Evolutionary conservation across 2,888 invertebrate species (phyloP).

Genomic region (Lydus trimaculatus): DNA sequence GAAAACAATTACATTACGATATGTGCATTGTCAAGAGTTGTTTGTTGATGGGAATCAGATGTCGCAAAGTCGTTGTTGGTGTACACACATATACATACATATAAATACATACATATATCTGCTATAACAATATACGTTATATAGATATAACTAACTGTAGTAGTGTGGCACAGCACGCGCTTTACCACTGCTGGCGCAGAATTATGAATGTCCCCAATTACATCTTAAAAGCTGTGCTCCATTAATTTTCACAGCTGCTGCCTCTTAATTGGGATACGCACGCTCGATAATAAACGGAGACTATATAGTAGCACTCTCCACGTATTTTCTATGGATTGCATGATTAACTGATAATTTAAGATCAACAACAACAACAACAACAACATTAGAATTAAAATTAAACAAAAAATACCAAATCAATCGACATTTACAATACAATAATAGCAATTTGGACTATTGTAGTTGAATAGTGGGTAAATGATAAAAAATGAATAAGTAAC

Average conservation of each 20-base stretch:
- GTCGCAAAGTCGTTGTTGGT: conserved; percentile 36
- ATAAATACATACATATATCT: conserved; percentile 9
- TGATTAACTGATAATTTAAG: conserved; percentile 24
- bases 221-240: conserved; percentile 70
- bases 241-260: conserved; percentile 71
- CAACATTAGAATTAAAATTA: neutral
- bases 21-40: conserved; percentile 44
- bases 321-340: conserved; percentile 27
- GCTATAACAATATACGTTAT: too few relatives aligned
- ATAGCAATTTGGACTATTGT: neutral
- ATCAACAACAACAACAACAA: neutral
- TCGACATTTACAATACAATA: neutral
- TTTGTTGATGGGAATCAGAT: conserved; percentile 48
- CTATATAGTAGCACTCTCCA: conserved; percentile 29
- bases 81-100: conserved; percentile 12
- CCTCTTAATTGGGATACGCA: conserved; percentile 68
- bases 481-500: neutral
- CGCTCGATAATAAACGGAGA: conserved; percentile 64
- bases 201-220: conserved; percentile 71
- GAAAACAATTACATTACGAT: conserved; percentile 48
- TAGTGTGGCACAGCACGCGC: conserved; percentile 38
- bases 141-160: neutral
- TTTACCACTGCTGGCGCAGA: conserved; percentile 50
- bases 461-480: neutral
- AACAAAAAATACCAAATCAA: neutral